A percentile compares a stretch with the other conserved stretches of the same genome.
phyloP scores from a whole-genome alignment of 2,113 vertebrate genomes.

The Boulengeromyrus knoepffleri region DNA sequence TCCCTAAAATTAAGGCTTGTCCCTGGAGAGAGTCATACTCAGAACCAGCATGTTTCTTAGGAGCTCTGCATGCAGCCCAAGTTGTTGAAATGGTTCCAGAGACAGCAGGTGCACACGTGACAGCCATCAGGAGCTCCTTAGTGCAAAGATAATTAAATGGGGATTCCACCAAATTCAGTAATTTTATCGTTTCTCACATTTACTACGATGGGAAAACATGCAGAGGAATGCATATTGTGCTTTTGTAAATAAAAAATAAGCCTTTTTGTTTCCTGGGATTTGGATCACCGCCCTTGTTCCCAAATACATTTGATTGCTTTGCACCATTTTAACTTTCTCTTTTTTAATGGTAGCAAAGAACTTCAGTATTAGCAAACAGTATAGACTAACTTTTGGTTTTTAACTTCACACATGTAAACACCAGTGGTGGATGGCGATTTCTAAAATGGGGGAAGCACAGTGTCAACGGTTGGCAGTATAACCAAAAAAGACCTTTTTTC shows the following conservation, averaged over 20 bases:
- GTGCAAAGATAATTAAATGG: not conserved
- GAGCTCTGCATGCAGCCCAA: not conserved
- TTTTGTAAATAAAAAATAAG: not conserved
- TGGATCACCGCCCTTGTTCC: not conserved
- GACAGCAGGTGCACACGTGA: not conserved
- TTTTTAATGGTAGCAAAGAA: not conserved
- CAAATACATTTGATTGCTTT: not conserved
- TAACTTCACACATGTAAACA: not conserved
- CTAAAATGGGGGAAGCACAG: not conserved
- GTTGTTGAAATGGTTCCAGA: not conserved
- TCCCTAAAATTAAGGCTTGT: not conserved
- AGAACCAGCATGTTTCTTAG: not conserved
- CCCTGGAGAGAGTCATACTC: not conserved
- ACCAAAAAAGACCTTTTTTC: not conserved
- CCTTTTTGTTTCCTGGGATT: not conserved
- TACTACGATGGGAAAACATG: not conserved
- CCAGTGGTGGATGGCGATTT: not conserved
- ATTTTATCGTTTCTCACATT: constrained; percentile 5
- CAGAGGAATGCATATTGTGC: not conserved
- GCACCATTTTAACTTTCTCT: not conserved
- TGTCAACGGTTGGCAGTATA: not conserved
- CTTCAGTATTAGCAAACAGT: not conserved
- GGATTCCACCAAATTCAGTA: not conserved
- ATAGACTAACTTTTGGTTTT: not conserved
- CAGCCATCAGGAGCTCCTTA: too few relatives aligned